Conservation (phyloP, 2,797 vertebrate genomes). For the Neosilurus hyrtlii region DNA sequence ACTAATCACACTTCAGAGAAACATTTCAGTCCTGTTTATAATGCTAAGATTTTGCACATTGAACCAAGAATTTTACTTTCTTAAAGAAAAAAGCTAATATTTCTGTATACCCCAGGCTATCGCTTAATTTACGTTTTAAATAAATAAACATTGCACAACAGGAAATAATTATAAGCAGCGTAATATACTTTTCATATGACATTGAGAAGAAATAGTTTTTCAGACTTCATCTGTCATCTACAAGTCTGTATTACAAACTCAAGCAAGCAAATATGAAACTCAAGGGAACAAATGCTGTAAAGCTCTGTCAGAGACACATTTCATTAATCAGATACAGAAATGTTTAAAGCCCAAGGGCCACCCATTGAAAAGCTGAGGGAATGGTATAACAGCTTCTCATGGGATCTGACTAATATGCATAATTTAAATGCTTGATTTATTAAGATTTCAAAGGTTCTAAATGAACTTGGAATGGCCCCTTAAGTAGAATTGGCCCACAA, state of each 20-base stretch:
- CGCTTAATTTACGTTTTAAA: neutral
- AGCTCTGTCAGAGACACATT: constrained; percentile 26
- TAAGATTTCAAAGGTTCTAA: neutral
- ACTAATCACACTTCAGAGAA: constrained; percentile 6
- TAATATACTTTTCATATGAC: neutral
- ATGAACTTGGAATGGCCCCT: too few relatives aligned
- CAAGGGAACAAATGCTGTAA: constrained; percentile 34
- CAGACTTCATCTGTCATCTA: neutral
- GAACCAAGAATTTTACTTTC: neutral
- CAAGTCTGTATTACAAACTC: constrained; percentile 25
- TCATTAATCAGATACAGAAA: constrained; percentile 27
- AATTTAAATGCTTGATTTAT: neutral
- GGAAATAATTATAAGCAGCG: neutral
- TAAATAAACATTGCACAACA: constrained; percentile 1
- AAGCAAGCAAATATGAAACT: constrained; percentile 16
- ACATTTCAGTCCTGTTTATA: neutral
- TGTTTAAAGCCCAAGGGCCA: constrained; percentile 9
- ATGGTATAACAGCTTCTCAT: constrained; percentile 11
- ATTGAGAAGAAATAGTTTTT: neutral
- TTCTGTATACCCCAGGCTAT: neutral
- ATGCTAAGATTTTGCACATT: neutral
- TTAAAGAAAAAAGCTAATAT: neutral
- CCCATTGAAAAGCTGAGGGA: neutral
- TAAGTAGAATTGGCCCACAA: neutral
- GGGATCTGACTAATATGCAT: neutral